Conservation (phyloP, 2,113 vertebrate species). For the Sus scrofa region T2T-Sscrofa CM000828.6:71324501-71325000, state of each 20-base stretch:
- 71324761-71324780: not conserved
- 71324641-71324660: not conserved
- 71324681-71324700: not conserved
- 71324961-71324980: not conserved
- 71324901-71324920: not conserved
- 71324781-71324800: not conserved
- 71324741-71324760: not conserved
- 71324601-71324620: not conserved
- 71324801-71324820: not conserved
- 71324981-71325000: not conserved
- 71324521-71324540: not conserved
- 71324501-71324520: too few relatives aligned
- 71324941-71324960: fast-evolving
- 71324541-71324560: too few relatives aligned
- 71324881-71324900: not conserved
- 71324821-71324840: not conserved
- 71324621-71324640: not conserved
- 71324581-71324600: not conserved
- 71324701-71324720: fast-evolving
- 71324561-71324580: not conserved
- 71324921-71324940: not conserved
- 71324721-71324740: not conserved
- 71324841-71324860: not conserved
- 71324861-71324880: not conserved
- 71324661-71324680: not conserved